Evolutionary conservation across 2,888 invertebrate genomes (phyloP).

Genomic region (Arctia plantaginis): DNA sequence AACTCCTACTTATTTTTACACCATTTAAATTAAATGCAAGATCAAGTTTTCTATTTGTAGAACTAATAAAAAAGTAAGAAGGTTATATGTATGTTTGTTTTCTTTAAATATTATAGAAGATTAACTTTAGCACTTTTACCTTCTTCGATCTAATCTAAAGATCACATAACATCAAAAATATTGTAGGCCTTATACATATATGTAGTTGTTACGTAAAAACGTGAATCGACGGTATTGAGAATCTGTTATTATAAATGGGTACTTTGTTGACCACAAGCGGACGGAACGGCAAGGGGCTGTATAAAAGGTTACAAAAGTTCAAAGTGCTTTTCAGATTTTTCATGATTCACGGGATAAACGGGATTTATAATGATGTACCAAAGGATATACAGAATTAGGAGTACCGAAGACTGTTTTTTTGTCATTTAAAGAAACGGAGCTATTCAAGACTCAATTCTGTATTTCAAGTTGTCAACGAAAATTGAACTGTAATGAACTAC

Average conservation of each 20-base stretch:
- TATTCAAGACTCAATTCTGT: neutral
- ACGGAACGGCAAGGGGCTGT: neutral
- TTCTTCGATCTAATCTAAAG: neutral
- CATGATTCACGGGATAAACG: neutral
- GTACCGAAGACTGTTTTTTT: neutral
- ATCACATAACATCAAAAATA: neutral
- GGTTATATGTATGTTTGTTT: neutral
- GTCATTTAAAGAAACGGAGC: neutral
- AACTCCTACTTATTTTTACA: conserved; percentile 41
- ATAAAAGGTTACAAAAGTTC: conserved; percentile 1
- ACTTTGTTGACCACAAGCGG: conserved; percentile 7
- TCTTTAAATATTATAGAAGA: neutral
- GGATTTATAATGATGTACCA: neutral
- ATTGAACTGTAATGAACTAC: neutral
- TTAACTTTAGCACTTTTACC: neutral
- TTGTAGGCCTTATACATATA: neutral
- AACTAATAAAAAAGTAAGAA: neutral
- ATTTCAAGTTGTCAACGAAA: neutral
- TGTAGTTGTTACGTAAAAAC: neutral
- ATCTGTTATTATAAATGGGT: neutral
- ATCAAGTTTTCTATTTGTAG: neutral
- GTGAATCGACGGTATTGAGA: neutral
- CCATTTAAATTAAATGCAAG: neutral
- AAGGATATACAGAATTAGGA: neutral
- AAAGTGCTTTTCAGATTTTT: neutral